A percentile compares a stretch with the other conserved stretches of the same genome.
Evolutionary conservation across 2,888 invertebrate species (phyloP).

Genomic region (Alentia gelatinosa): DNA sequence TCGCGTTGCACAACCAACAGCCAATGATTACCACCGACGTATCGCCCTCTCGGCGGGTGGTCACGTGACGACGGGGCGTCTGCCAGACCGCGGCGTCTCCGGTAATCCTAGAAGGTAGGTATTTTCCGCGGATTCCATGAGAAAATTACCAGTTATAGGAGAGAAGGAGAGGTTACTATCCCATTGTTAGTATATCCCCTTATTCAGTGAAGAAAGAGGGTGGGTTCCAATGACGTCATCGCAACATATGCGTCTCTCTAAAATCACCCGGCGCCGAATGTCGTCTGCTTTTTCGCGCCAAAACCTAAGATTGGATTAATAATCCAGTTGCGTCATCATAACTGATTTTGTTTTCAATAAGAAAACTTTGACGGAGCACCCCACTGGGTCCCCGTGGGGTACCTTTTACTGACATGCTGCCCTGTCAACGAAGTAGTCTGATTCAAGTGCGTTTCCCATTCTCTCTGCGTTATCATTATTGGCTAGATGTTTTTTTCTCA

Average conservation of each 20-base stretch:
- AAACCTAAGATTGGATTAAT: background rate
- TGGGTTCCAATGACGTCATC: background rate
- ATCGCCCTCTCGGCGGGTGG: background rate
- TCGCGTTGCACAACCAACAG: conserved; percentile 12
- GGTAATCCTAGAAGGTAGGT: background rate
- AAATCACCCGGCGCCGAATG: too few relatives aligned
- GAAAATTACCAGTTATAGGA: background rate
- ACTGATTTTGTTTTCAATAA: background rate
- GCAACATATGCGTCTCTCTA: background rate
- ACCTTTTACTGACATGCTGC: background rate
- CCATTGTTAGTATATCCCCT: background rate
- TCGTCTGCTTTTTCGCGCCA: conserved; percentile 1
- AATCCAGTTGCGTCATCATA: background rate
- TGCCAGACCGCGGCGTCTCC: background rate
- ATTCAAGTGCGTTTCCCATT: background rate
- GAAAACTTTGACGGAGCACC: background rate
- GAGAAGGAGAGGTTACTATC: background rate
- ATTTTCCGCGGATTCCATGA: background rate
- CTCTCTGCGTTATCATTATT: too few relatives aligned
- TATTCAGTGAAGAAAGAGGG: background rate
- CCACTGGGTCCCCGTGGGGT: background rate
- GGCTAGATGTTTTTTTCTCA: too few relatives aligned
- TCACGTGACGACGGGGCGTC: conserved; percentile 1
- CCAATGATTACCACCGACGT: background rate
- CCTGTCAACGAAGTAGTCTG: background rate